Conservation (phyloP, 2,888 invertebrate species). For the Ectemnius continuus region DNA sequence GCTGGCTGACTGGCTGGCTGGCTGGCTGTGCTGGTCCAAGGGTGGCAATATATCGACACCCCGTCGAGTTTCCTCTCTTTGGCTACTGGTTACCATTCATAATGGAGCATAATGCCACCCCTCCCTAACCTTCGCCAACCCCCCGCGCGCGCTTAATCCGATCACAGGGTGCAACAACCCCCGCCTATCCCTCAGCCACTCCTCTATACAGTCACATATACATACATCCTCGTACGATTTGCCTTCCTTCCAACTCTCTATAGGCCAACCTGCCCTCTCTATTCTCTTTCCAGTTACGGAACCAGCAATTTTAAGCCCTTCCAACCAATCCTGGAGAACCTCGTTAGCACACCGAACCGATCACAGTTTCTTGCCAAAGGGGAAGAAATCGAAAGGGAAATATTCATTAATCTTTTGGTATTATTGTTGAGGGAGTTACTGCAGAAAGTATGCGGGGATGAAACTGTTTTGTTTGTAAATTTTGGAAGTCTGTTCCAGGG, state of each 20-base stretch:
- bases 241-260: not conserved
- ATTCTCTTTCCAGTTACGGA: slow-evolving; percentile 19
- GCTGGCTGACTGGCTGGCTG: slow-evolving; percentile 31
- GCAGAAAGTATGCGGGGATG: too few species aligned
- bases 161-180: slow-evolving; percentile 58
- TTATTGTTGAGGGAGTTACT: too few species aligned
- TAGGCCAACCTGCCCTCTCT: not conserved
- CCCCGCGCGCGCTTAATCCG: slow-evolving; percentile 56
- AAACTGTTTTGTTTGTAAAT: too few species aligned
- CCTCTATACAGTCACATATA: too few species aligned
- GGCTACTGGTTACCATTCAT: slow-evolving; percentile 65
- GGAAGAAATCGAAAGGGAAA: too few species aligned
- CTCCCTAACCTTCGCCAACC: slow-evolving; percentile 21
- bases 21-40: slow-evolving; percentile 46
- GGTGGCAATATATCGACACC: slow-evolving; percentile 65
- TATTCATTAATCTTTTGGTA: too few species aligned
- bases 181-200: slow-evolving; percentile 5
- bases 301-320: slow-evolving; percentile 50
- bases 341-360: slow-evolving; percentile 35
- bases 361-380: slow-evolving; percentile 31
- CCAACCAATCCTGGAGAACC: not conserved
- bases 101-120: slow-evolving; percentile 57
- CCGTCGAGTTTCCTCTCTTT: slow-evolving; percentile 61
- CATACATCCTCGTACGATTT: not conserved
- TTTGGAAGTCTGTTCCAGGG: too few species aligned